A percentile compares a stretch with the other conserved stretches of the same genome.
phyloP scores from a whole-genome alignment of 2,113 vertebrate species.

The Haliaeetus leucogaster region DNA sequence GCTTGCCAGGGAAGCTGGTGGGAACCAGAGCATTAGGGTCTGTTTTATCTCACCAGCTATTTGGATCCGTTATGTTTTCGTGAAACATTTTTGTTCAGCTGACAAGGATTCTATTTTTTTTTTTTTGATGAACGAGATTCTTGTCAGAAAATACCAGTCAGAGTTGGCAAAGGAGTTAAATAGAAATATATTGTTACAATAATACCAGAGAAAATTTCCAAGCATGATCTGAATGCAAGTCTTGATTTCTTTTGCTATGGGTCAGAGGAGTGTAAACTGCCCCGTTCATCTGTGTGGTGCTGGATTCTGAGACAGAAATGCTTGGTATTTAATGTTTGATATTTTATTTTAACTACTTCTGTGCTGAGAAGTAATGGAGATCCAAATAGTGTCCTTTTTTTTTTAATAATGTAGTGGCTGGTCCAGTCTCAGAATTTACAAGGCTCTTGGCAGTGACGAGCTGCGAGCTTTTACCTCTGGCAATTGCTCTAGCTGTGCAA shows the following conservation, averaged over 20 bases:
- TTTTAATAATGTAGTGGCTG: background rate
- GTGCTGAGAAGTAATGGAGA: background rate
- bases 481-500: background rate
- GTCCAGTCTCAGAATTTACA: background rate
- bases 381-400: background rate
- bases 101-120: background rate
- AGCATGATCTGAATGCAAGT: constrained; percentile 39
- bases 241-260: constrained; percentile 24
- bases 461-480: background rate
- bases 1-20: background rate
- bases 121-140: background rate
- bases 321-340: constrained; percentile 1
- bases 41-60: background rate
- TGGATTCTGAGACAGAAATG: constrained; percentile 31
- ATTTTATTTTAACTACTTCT: constrained; percentile 23
- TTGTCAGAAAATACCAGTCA: background rate
- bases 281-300: background rate
- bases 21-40: background rate
- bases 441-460: background rate
- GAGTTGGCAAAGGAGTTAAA: background rate
- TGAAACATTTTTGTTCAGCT: background rate
- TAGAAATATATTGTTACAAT: background rate
- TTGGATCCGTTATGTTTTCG: background rate
- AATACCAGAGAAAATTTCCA: constrained; percentile 36
- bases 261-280: constrained; percentile 11